Conservation (phyloP, 2,113 vertebrate genomes). For the Thamnaconus septentrionalis region DNA sequence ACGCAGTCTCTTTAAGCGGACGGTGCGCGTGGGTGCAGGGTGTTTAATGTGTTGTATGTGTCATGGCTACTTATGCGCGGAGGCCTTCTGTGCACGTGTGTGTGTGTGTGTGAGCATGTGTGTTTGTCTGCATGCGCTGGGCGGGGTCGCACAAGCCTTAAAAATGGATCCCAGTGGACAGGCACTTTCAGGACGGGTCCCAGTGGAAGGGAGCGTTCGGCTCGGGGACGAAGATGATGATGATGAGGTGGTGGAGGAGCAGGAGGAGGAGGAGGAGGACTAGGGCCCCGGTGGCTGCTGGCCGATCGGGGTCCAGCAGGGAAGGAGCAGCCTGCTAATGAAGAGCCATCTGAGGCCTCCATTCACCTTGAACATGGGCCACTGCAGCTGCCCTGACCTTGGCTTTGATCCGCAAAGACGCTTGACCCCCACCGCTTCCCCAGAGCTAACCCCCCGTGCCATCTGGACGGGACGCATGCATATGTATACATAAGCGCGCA, state of each 20-base stretch:
- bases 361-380: conserved; percentile 82
- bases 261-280: too few relatives aligned
- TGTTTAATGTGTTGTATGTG: conserved; percentile 3
- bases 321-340: conserved; percentile 75
- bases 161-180: conserved; percentile 56
- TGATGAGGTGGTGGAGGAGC: not conserved
- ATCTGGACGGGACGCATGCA: conserved; percentile 75
- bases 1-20: conserved; percentile 31
- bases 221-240: conserved; percentile 31
- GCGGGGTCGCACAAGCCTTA: conserved; percentile 16
- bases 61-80: conserved; percentile 42
- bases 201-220: conserved; percentile 41
- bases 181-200: conserved; percentile 50
- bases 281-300: conserved; percentile 35
- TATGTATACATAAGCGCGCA: conserved; percentile 69
- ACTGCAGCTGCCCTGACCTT: conserved; percentile 80
- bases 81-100: not conserved
- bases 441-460: conserved; percentile 52
- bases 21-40: conserved; percentile 1
- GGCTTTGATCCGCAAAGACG: conserved; percentile 81
- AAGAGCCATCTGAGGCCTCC: conserved; percentile 78
- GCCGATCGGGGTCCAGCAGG: conserved; percentile 57
- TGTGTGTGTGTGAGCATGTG: conserved; percentile 35
- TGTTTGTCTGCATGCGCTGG: conserved; percentile 19
- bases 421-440: conserved; percentile 76